Percentiles rank a stretch among this genome's conserved stretches.
Conservation (phyloP, 2,113 vertebrate genomes). For the Ptilonorhynchus violaceus region DNA sequence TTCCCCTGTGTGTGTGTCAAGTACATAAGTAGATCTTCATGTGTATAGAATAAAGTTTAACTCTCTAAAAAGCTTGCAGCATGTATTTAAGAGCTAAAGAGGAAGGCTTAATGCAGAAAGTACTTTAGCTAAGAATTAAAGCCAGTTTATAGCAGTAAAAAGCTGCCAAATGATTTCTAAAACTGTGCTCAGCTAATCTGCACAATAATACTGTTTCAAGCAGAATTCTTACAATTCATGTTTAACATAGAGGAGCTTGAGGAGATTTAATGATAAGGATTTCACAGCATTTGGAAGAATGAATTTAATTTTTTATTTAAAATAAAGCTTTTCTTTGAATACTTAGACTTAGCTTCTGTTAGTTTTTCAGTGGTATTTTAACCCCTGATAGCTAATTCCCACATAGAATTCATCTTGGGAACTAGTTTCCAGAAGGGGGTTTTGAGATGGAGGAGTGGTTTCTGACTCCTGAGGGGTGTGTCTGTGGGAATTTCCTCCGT, state of each 20-base stretch:
- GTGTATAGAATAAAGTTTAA: not conserved
- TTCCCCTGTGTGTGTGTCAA: not conserved
- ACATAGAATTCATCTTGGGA: not conserved
- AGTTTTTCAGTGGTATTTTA: not conserved
- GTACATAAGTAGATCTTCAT: not conserved
- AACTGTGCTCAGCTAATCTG: slow-evolving; percentile 32
- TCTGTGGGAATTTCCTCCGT: not conserved
- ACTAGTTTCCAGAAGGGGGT: not conserved
- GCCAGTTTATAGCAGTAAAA: not conserved
- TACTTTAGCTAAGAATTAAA: slow-evolving; percentile 44
- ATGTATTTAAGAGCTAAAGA: not conserved
- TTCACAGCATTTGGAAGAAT: slow-evolving; percentile 23
- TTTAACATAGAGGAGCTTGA: slow-evolving; percentile 14
- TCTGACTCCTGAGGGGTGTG: not conserved
- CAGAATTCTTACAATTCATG: slow-evolving; percentile 23
- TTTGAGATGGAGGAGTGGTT: not conserved
- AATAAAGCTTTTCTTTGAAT: not conserved
- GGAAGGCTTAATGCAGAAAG: not conserved
- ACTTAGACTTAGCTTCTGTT: not conserved
- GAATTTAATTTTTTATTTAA: not conserved
- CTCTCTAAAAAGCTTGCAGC: not conserved
- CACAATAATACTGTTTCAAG: slow-evolving; percentile 28
- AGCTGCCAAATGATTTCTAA: slow-evolving; percentile 31
- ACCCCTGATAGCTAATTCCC: not conserved
- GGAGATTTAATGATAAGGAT: slow-evolving; percentile 38